A percentile compares a stretch with the other conserved stretches of the same genome.
Evolutionary conservation across 2,797 vertebrate genomes (phyloP).

Genomic region (Tinamus major): DNA sequence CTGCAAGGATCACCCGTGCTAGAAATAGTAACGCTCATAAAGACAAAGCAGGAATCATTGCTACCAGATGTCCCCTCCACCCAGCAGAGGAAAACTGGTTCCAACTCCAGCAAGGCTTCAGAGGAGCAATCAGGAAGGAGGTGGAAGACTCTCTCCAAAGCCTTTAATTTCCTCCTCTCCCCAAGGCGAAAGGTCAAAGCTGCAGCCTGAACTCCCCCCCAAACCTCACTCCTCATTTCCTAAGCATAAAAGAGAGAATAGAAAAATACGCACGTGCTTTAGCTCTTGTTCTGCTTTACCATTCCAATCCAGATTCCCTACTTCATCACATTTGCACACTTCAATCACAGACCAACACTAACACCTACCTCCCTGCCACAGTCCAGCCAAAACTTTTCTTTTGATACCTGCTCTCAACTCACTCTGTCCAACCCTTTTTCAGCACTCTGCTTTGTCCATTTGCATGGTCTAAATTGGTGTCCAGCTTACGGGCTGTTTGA

Average conservation of each 20-base stretch:
- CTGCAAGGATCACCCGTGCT: rapidly evolving
- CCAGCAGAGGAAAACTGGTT: not conserved
- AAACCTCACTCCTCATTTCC: not conserved
- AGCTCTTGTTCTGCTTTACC: not conserved
- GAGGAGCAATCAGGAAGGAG: not conserved
- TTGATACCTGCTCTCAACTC: not conserved
- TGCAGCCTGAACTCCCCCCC: not conserved
- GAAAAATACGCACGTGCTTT: not conserved
- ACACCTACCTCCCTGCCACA: not conserved
- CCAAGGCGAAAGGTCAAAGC: conserved; percentile 41
- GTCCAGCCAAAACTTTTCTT: not conserved
- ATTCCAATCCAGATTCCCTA: not conserved
- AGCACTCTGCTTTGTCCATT: not conserved
- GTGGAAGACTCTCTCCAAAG: conserved; percentile 5
- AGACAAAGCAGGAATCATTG: not conserved
- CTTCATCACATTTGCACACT: not conserved
- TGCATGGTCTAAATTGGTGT: not conserved
- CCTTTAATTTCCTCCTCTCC: conserved; percentile 58
- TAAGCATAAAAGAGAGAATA: not conserved
- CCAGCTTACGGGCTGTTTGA: not conserved
- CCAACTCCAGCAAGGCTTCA: not conserved
- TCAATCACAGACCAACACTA: not conserved
- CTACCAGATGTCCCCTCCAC: not conserved
- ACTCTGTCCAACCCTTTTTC: not conserved
- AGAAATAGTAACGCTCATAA: rapidly evolving